Conservation (phyloP, 2,888 invertebrate species). For the Sussaba pulchella region DNA sequence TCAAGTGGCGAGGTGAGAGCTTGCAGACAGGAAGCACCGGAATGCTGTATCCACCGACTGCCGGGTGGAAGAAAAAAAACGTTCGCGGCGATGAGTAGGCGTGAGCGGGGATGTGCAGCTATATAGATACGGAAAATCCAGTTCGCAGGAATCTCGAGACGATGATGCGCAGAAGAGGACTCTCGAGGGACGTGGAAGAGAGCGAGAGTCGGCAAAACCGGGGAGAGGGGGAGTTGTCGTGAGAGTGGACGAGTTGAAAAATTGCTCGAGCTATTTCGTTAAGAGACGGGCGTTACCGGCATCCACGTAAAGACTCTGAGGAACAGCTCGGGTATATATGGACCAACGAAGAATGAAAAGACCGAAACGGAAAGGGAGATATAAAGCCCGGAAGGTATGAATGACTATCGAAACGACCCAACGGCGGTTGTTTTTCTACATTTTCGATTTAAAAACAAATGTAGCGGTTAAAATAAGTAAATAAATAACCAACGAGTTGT, state of each 20-base stretch:
- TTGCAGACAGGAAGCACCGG: conserved; percentile 2
- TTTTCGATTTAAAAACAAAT: conserved; percentile 7
- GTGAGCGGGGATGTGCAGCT: conserved; percentile 31
- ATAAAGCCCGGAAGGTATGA: conserved; percentile 46
- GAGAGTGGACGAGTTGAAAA: conserved; percentile 64
- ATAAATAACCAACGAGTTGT: no score
- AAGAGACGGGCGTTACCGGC: conserved; percentile 45
- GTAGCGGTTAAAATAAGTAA: background rate
- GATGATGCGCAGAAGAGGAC: conserved; percentile 9
- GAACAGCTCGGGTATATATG: conserved; percentile 25
- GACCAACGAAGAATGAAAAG: conserved; percentile 35
- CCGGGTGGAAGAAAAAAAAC: conserved; percentile 25
- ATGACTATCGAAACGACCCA: conserved; percentile 49
- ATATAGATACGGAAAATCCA: conserved; percentile 60
- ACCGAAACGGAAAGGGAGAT: conserved; percentile 53
- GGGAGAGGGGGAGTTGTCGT: conserved; percentile 59
- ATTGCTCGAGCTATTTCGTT: conserved; percentile 65
- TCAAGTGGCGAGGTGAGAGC: conserved; percentile 44
- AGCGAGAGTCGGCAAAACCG: conserved; percentile 47
- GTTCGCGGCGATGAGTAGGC: conserved; percentile 33
- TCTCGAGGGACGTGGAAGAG: conserved; percentile 49
- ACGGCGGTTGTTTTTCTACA: conserved; percentile 35
- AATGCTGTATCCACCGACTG: conserved; percentile 18
- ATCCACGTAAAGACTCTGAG: conserved; percentile 37
- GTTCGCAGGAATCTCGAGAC: conserved; percentile 56